A percentile compares a stretch with the other conserved stretches of the same genome.
Conservation (phyloP, 1,140 invertebrate genomes). For the Lasioglossum albipes region DNA sequence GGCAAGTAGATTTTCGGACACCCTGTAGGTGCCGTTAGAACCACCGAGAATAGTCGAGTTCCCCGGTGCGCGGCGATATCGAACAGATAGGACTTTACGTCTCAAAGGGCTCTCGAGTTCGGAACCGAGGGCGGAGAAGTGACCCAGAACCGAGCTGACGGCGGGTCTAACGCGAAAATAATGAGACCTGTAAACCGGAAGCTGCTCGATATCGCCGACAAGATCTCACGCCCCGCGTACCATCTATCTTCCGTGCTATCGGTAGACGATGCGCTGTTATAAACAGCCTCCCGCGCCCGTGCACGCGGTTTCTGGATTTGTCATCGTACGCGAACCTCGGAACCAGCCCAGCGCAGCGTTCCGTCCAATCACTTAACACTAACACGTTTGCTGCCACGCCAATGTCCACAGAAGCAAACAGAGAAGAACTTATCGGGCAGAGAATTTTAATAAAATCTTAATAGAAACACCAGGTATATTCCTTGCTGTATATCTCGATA, state of each 20-base stretch:
- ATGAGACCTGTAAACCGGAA: slow-evolving; percentile 61
- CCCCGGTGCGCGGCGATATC: slow-evolving; percentile 12
- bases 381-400: too few species aligned
- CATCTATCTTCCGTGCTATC: slow-evolving; percentile 46
- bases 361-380: too few species aligned
- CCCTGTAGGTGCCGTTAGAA: too few species aligned
- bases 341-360: too few species aligned
- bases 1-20: too few species aligned
- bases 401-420: too few species aligned
- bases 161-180: slow-evolving; percentile 63
- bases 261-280: slow-evolving; percentile 26
- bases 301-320: background rate
- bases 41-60: slow-evolving; percentile 23
- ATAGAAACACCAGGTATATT: too few species aligned
- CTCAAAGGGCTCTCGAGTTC: slow-evolving; percentile 41
- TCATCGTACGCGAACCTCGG: background rate
- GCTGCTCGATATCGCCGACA: slow-evolving; percentile 48
- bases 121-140: slow-evolving; percentile 25
- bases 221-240: slow-evolving; percentile 48
- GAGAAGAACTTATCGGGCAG: too few species aligned
- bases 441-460: too few species aligned
- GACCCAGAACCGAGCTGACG: slow-evolving; percentile 32
- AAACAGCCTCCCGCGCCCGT: background rate
- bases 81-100: slow-evolving; percentile 37
- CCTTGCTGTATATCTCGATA: too few species aligned